Percentiles rank a stretch among this genome's conserved stretches.
phyloP scores from a whole-genome alignment of 92 coral and sea anemone species.

The Epizoanthus scotinus region DNA sequence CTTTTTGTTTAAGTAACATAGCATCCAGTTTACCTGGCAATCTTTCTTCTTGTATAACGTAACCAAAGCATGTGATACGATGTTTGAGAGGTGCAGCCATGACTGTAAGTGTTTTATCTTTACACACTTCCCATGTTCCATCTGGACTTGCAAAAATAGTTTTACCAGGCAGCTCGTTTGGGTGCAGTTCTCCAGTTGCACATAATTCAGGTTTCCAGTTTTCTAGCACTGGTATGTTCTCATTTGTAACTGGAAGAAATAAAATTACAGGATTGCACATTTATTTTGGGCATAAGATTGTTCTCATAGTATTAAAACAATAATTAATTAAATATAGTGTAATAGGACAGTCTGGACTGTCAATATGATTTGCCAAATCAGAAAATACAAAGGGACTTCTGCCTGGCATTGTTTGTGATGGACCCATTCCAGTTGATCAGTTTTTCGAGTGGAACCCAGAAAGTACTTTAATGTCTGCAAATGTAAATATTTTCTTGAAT shows the following conservation, averaged over 20 bases:
- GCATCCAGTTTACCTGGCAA: conserved; percentile 89
- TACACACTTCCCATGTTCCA: conserved; percentile 77
- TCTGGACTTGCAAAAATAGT: conserved; percentile 46
- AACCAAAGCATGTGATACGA: conserved; percentile 84
- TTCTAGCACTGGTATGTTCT: background rate
- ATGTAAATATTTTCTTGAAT: background rate
- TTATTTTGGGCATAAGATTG: too few relatives aligned
- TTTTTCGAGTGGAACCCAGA: too few relatives aligned
- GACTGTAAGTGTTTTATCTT: conserved; percentile 68
- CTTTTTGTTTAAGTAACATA: conserved; percentile 68
- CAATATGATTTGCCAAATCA: too few relatives aligned
- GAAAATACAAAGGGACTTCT: too few relatives aligned
- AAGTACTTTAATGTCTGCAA: too few relatives aligned
- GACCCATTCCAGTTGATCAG: too few relatives aligned
- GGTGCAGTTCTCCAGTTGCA: conserved; percentile 52
- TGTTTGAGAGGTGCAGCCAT: conserved; percentile 90
- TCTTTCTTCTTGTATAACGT: conserved; percentile 73
- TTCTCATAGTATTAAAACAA: too few relatives aligned
- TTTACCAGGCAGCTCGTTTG: conserved; percentile 72
- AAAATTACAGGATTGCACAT: background rate
- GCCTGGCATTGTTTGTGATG: too few relatives aligned
- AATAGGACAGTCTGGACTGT: too few relatives aligned
- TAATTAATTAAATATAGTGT: too few relatives aligned
- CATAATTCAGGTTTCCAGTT: conserved; percentile 8
- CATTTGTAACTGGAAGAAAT: conserved; percentile 1